A percentile compares a stretch with the other conserved stretches of the same genome.
phyloP scores from a whole-genome alignment of 2,113 vertebrate genomes.

The Nycticryphes semicollaris region DNA sequence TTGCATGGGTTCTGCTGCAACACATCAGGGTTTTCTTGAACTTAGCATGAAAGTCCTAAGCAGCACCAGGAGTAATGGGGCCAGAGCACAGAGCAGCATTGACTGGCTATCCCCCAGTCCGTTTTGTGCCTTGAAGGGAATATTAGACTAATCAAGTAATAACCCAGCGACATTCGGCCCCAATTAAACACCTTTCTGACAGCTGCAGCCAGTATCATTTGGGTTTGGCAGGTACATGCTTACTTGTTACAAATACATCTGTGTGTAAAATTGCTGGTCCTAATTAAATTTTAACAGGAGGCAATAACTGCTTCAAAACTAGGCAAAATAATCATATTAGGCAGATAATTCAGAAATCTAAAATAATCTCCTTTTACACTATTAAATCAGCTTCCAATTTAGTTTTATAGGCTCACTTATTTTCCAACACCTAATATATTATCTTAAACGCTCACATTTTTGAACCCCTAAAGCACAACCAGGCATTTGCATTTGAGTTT shows the following conservation, averaged over 20 bases:
- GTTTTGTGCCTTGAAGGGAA: background rate
- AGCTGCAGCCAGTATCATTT: background rate
- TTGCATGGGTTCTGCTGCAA: background rate
- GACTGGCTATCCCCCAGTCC: background rate
- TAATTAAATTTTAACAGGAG: conserved; percentile 24
- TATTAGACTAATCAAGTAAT: background rate
- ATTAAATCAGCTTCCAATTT: background rate
- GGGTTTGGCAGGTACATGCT: background rate
- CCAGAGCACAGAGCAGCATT: background rate
- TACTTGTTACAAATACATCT: background rate
- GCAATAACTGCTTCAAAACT: background rate
- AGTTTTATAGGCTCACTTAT: background rate
- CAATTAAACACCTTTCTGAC: background rate
- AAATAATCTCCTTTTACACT: background rate
- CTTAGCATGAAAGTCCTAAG: background rate
- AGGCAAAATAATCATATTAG: background rate
- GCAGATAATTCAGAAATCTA: conserved; percentile 11
- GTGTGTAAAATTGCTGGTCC: background rate
- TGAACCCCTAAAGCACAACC: background rate
- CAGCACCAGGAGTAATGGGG: background rate
- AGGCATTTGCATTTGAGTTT: background rate
- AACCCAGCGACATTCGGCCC: background rate
- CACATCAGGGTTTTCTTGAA: background rate
- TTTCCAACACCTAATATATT: background rate
- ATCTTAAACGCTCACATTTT: background rate